Conservation (phyloP, 2,888 invertebrate species). For the Xanthorhoe spadicearia region DNA sequence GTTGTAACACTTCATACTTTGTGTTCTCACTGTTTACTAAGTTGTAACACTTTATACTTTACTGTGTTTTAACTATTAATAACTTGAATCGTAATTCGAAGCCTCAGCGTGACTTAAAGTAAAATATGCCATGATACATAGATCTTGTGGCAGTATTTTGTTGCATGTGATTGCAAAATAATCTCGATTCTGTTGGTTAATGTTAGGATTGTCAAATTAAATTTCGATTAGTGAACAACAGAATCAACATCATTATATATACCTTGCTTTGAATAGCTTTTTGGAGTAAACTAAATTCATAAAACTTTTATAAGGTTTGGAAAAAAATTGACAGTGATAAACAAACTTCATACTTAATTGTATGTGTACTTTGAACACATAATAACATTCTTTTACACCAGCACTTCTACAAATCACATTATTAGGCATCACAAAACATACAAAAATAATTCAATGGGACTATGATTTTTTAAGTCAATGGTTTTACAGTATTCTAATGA, state of each 20-base stretch:
- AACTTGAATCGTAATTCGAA: too few species aligned
- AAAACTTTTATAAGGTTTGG: not conserved
- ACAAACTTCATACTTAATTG: conserved; percentile 1
- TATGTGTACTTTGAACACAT: conserved; percentile 1
- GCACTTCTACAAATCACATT: not conserved
- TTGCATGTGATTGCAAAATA: too few species aligned
- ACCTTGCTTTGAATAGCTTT: not conserved
- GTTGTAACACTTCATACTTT: conserved; percentile 41
- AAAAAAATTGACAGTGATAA: not conserved
- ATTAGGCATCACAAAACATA: conserved; percentile 6
- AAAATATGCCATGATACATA: too few species aligned
- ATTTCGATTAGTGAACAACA: not conserved
- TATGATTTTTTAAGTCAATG: not conserved
- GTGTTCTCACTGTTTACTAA: conserved; percentile 14
- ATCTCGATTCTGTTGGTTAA: too few species aligned
- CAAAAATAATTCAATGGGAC: conserved; percentile 4
- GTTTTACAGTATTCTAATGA: not conserved
- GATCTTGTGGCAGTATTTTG: too few species aligned
- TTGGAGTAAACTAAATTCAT: not conserved
- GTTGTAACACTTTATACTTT: not conserved
- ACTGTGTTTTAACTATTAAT: too few species aligned
- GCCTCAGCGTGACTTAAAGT: too few species aligned
- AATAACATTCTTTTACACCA: not conserved
- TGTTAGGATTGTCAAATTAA: not conserved
- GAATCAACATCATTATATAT: not conserved